Evolutionary conservation across 2,797 vertebrate species (phyloP).

Genomic region (Parauchenoglanis punctatus): DNA sequence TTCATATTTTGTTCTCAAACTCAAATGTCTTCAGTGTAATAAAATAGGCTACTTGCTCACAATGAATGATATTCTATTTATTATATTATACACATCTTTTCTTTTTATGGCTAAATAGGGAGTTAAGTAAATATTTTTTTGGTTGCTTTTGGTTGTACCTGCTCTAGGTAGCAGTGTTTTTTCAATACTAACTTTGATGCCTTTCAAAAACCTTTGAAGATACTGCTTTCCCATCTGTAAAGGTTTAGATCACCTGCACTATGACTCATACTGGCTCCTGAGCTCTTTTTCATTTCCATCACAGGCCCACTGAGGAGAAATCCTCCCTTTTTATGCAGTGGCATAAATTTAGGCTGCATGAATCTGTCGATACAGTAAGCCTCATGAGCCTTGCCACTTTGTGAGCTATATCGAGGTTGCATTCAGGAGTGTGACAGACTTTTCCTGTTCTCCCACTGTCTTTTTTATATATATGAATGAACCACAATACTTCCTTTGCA

Average conservation of each 20-base stretch:
- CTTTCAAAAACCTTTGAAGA: constrained; percentile 47
- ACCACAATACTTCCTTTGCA: constrained; percentile 52
- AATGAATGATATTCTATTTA: no score
- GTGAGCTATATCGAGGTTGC: constrained; percentile 40
- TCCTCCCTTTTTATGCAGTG: constrained; percentile 32
- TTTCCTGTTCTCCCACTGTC: constrained; percentile 38
- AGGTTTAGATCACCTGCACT: constrained; percentile 49
- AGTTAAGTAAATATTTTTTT: neutral
- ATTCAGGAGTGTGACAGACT: constrained; percentile 40
- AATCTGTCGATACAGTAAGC: constrained; percentile 33
- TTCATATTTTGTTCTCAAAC: neutral
- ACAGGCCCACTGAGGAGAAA: constrained; percentile 17
- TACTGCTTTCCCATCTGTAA: constrained; percentile 33
- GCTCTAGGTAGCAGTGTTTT: neutral
- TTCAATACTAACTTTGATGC: constrained; percentile 32
- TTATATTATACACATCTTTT: neutral
- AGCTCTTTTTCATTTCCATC: constrained; percentile 36
- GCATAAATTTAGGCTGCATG: constrained; percentile 35
- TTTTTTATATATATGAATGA: constrained; percentile 38
- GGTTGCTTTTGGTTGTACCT: neutral
- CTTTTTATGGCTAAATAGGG: neutral
- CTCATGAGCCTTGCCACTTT: constrained; percentile 37
- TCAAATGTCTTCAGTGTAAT: neutral
- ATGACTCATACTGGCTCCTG: constrained; percentile 29
- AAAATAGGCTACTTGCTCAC: neutral